These are phyloP conservation scores for Calliopum simillimum DNA, from an alignment of 2,888 invertebrate species.

Conservation along the genomic window DNA sequence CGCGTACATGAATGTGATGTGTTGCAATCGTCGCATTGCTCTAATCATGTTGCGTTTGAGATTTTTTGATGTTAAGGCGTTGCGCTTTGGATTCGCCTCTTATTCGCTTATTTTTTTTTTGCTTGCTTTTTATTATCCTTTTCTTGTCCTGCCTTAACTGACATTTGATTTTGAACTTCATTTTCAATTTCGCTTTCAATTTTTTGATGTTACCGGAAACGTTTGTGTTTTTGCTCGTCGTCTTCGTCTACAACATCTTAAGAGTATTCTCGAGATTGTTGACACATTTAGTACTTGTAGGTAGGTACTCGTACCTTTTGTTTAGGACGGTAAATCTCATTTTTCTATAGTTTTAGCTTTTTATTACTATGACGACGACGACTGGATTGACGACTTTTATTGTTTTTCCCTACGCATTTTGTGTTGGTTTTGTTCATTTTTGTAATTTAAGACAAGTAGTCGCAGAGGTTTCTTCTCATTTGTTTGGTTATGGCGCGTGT, in stretches of 20 bases:
- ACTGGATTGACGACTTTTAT: slow-evolving; percentile 35
- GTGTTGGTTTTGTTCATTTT: slow-evolving; percentile 35
- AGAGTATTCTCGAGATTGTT: slow-evolving; percentile 47
- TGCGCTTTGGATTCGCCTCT: slow-evolving; percentile 36
- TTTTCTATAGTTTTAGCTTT: slow-evolving; percentile 31
- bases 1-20: not conserved
- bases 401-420: slow-evolving; percentile 3
- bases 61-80: slow-evolving; percentile 41
- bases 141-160: slow-evolving; percentile 43
- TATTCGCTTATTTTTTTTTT: slow-evolving; percentile 29
- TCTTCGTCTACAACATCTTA: slow-evolving; percentile 14
- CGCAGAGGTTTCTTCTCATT: slow-evolving; percentile 16
- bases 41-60: slow-evolving; percentile 35
- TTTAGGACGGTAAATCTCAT: slow-evolving; percentile 16
- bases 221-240: slow-evolving; percentile 49
- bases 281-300: slow-evolving; percentile 51
- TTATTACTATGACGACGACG: not conserved
- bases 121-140: slow-evolving; percentile 45
- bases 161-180: slow-evolving; percentile 56
- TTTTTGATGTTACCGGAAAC: slow-evolving; percentile 57
- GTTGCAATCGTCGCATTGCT: too few relatives aligned
- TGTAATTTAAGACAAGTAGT: slow-evolving; percentile 45
- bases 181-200: slow-evolving; percentile 59
- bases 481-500: slow-evolving; percentile 62
- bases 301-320: slow-evolving; percentile 23